These are phyloP conservation scores for Micropterix aruncella DNA, from an alignment of 2,888 invertebrate species.

Conservation along the genomic window DNA sequence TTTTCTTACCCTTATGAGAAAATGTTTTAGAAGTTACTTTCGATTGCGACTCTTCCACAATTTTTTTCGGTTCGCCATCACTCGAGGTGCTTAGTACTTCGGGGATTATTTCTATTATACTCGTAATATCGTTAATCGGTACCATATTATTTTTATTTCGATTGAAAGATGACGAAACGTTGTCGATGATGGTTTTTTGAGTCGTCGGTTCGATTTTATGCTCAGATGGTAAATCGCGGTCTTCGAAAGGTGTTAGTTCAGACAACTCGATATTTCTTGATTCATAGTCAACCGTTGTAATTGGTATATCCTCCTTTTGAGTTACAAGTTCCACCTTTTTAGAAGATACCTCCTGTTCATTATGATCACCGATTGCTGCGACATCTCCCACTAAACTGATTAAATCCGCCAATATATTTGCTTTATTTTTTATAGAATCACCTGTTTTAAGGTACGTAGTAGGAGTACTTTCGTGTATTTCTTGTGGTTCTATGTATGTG, in stretches of 20 bases:
- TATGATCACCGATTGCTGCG: slow-evolving; percentile 29
- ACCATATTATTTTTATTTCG: no score
- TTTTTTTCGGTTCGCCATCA: slow-evolving; percentile 6
- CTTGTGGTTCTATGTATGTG: slow-evolving; percentile 7
- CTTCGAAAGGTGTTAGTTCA: slow-evolving; percentile 4
- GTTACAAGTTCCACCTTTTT: slow-evolving; percentile 3
- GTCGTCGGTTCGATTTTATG: slow-evolving; percentile 31
- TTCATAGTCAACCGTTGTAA: slow-evolving; percentile 3
- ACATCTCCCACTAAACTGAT: slow-evolving; percentile 33
- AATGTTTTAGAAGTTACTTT: no score
- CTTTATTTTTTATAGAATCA: slow-evolving; percentile 15
- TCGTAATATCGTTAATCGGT: no score
- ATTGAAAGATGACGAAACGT: no score
- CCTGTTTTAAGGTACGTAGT: slow-evolving; percentile 6
- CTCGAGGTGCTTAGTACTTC: slow-evolving; percentile 9
- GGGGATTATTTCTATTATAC: slow-evolving; percentile 12
- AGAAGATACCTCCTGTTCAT: slow-evolving; percentile 14
- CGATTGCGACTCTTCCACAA: slow-evolving; percentile 1
- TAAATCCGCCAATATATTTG: slow-evolving; percentile 25
- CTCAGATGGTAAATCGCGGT: slow-evolving; percentile 6
- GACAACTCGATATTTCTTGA: slow-evolving; percentile 8
- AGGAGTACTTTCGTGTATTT: slow-evolving; percentile 10
- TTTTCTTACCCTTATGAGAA: no score
- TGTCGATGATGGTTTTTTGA: slow-evolving; percentile 29
- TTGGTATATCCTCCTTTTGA: slow-evolving; percentile 2